Base-by-base conservation (phyloP, 2,888 invertebrate genomes). In the Rhimphoctona megacephalus region DNA sequence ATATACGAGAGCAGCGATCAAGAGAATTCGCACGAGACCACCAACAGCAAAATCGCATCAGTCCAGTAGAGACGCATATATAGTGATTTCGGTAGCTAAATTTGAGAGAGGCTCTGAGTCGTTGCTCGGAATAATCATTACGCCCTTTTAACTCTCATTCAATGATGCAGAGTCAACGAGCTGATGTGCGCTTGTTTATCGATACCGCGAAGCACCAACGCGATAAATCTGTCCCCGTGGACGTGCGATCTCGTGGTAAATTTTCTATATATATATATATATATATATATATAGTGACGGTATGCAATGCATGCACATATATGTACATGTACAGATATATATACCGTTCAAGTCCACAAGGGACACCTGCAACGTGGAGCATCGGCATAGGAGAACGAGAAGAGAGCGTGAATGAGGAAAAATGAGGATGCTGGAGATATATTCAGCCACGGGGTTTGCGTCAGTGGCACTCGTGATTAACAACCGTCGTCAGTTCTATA, bases 191-290 rank as follows among this genome's bases (percentile, higher is more conserved):
- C 84, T 86, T 85, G 86, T 88, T 88, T 88, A 85, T 84, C 86
- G 84, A 84, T 88, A 88, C 87, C 73, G 82, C 84, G 84, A 88
- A 88, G 80, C 77, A 81, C 84, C 81, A 66, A 73, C 72, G 66
- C 87, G 87, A 87, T 87, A 87, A 87, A 87, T 87, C 87, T 87
- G 87, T 84, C 79, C 73, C 30, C 61, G 64, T 80, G 67, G 82
- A 86, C 86, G 83, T 81, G 83, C 86, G 83, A 86, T 86, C 86
- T 81, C 52, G 52, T 39, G 81, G 49, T 70, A 46, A 25, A 36
- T 25, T 57, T 69, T 54, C 54, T 52, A 67, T 67, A 67, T 49
- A 19, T 46, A 43, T 82, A 73, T 57, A 19, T 46, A 43, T 82
- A 73, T 57, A 25, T 22, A 36, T 17, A 36, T 8, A 19, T 6